phyloP scores from a whole-genome alignment of 2,888 invertebrate species.

The Stegana nigrithorax region DNA sequence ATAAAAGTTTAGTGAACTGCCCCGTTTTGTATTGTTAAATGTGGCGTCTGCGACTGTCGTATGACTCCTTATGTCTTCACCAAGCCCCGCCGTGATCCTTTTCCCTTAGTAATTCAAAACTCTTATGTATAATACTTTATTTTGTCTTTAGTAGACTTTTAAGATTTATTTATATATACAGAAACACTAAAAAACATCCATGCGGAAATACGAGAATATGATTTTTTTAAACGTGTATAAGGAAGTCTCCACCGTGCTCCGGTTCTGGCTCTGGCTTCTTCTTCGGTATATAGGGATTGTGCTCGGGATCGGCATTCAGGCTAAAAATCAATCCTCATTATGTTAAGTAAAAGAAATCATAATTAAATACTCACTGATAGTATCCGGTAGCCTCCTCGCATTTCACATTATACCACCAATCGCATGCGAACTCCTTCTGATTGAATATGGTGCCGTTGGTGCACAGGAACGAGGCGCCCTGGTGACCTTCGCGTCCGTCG shows the following conservation, averaged over 20 bases:
- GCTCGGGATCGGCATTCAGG: constrained; percentile 81
- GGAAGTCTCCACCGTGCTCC: constrained; percentile 59
- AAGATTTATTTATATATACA: too few species aligned
- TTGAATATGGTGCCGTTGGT: constrained; percentile 89
- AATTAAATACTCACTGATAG: constrained; percentile 74
- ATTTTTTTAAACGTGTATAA: constrained; percentile 55
- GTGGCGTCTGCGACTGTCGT: too few species aligned
- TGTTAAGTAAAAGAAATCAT: background rate
- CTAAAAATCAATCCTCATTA: constrained; percentile 69
- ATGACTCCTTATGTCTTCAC: too few species aligned
- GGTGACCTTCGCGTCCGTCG: constrained; percentile 86
- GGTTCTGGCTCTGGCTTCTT: constrained; percentile 70
- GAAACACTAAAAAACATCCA: background rate
- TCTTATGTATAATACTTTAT: too few species aligned
- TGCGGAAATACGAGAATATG: background rate
- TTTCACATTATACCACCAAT: constrained; percentile 94
- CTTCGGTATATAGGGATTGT: constrained; percentile 84
- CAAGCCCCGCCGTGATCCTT: too few species aligned
- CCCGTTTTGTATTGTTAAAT: too few species aligned
- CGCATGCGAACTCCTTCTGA: constrained; percentile 86
- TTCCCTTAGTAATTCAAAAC: too few species aligned
- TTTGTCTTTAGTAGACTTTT: too few species aligned
- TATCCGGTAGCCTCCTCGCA: constrained; percentile 80
- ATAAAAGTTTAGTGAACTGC: too few species aligned
- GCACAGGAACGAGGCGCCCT: constrained; percentile 86